These are phyloP conservation scores for Musca vetustissima DNA, from an alignment of 1,140 invertebrate species.

Conservation along the genomic window DNA sequence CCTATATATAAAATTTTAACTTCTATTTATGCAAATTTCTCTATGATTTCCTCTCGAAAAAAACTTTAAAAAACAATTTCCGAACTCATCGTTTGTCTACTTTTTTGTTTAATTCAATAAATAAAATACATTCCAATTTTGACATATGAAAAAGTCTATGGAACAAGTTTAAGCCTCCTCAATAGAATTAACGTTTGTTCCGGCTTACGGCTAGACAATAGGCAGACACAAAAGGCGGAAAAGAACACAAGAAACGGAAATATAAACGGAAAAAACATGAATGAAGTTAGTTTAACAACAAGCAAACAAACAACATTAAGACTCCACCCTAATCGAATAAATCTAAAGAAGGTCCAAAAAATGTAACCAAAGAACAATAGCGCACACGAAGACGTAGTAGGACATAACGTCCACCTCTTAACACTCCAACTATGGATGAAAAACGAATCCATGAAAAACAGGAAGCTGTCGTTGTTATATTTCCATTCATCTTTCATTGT, in stretches of 20 bases:
- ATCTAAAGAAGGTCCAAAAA: not conserved
- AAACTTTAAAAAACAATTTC: not conserved
- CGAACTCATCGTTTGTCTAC: no score
- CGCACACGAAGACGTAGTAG: not conserved
- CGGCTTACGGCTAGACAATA: conserved; percentile 10
- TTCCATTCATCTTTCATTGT: not conserved
- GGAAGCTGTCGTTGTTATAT: conserved; percentile 1
- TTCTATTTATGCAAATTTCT: not conserved
- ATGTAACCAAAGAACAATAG: no score
- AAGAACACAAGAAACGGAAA: conserved; percentile 13
- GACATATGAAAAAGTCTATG: conserved; percentile 3
- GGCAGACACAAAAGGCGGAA: conserved; percentile 2
- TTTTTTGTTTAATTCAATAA: conserved; percentile 14
- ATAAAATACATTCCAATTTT: conserved; percentile 7
- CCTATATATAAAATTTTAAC: not conserved
- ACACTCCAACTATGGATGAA: not conserved
- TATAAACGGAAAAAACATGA: conserved; percentile 21
- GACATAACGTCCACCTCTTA: not conserved
- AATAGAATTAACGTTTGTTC: not conserved
- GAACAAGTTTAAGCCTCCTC: not conserved
- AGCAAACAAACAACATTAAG: conserved; percentile 2
- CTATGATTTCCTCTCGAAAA: not conserved
- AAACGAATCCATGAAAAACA: not conserved
- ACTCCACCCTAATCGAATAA: conserved; percentile 15
- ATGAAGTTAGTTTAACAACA: conserved; percentile 15